These are phyloP conservation scores for Rhopalosiphum nymphaeae DNA, from an alignment of 2,888 invertebrate species.

Conservation along the genomic window DNA sequence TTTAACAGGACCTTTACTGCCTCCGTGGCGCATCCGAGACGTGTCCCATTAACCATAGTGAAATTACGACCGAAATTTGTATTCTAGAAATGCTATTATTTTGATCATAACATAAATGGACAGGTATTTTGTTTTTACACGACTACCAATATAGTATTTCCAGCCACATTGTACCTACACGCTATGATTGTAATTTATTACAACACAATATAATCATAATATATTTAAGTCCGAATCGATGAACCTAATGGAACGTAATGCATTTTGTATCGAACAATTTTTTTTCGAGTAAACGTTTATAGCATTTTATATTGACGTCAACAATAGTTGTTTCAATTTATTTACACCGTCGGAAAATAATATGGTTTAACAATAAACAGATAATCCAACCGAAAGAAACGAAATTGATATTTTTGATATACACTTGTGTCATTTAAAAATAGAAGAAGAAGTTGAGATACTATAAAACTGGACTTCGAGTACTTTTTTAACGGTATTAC, in stretches of 20 bases:
- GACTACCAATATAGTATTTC: slow-evolving; percentile 42
- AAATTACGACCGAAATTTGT: slow-evolving; percentile 42
- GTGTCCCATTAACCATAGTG: background rate
- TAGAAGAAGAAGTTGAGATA: background rate
- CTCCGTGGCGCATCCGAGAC: background rate
- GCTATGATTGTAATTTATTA: slow-evolving; percentile 9
- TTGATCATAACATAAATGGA: slow-evolving; percentile 30
- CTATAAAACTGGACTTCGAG: background rate
- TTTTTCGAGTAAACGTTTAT: background rate
- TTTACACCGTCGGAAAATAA: background rate
- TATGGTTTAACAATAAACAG: background rate
- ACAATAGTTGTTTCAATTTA: background rate
- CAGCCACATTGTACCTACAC: background rate
- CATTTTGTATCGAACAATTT: background rate
- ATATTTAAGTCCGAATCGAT: slow-evolving; percentile 7
- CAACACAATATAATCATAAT: background rate
- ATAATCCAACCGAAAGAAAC: background rate
- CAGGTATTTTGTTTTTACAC: slow-evolving; percentile 49
- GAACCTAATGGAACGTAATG: slow-evolving; percentile 19
- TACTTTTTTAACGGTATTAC: background rate
- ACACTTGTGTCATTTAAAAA: background rate
- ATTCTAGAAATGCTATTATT: slow-evolving; percentile 31
- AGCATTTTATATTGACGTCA: background rate
- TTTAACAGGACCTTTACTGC: slow-evolving; percentile 33
- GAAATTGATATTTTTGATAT: background rate